phyloP scores from a whole-genome alignment of 2,113 vertebrate species.

The Antidorcas marsupialis region DNA sequence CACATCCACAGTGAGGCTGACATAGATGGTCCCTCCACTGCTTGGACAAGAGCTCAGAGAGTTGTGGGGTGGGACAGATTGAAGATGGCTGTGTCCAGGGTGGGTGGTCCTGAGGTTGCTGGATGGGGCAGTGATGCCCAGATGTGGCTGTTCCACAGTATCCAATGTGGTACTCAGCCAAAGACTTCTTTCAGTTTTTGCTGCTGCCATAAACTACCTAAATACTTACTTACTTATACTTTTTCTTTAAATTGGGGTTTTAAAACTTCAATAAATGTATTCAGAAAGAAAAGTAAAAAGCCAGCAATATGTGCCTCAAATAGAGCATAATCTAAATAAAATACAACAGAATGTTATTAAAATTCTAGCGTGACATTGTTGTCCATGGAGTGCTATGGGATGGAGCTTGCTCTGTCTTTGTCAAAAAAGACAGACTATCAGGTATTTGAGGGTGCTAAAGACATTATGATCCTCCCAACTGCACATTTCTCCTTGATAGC shows the following conservation, averaged over 20 bases:
- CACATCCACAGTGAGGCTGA: not conserved
- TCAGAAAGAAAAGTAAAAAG: conserved; percentile 6
- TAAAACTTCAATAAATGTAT: not conserved
- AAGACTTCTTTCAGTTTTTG: not conserved
- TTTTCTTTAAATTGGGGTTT: not conserved
- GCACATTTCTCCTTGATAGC: not conserved
- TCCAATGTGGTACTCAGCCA: not conserved
- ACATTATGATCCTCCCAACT: not conserved
- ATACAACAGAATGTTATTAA: not conserved
- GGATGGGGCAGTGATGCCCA: too few relatives aligned
- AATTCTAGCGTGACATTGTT: not conserved
- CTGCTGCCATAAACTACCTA: not conserved
- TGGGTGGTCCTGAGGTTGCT: not conserved
- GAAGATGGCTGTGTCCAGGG: not conserved
- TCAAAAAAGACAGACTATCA: not conserved
- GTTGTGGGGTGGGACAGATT: rapidly evolving
- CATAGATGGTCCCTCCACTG: not conserved
- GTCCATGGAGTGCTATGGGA: not conserved
- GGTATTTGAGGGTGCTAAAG: not conserved
- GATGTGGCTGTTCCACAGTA: not conserved
- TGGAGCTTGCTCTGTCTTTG: not conserved
- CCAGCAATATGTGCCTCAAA: not conserved
- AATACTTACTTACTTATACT: not conserved
- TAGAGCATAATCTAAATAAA: not conserved
- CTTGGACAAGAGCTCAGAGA: not conserved